Evolutionary conservation across 2,797 vertebrate species (phyloP), one percentile per base, ranked within the genome.

Genomic region (Crax fasciolata): DNA sequence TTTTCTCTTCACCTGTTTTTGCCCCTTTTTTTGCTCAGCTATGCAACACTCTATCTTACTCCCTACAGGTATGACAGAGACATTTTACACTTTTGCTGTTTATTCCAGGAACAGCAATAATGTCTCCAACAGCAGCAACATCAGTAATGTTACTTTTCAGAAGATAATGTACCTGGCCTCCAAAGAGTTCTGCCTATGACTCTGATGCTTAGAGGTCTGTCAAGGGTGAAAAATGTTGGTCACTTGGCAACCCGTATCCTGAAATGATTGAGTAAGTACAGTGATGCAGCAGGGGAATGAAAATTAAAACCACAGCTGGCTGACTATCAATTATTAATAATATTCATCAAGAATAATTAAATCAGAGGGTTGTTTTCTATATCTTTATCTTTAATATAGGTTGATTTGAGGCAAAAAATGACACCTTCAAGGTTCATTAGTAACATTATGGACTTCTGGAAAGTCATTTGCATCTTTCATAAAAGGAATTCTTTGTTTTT

Each of bases 281-380:
- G 27, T 59, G 57, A 63, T 51, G 38, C 70, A 81, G 41, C 43
- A 88, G 23, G 39, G 38, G 48, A 66, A 68, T 52, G 43, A 27
- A 93, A 91, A 55, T n/a, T 44, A 81, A 65, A 75, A 38, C 23
- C 66, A 74, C 80, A 80, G 10, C 41, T 79, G 48, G 27, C 66
- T 41, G 38, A 15, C 59, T 90, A 62, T 68, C n/a, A 96, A 93
- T 96, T 93, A 94, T 96, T 92, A 85, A 93, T 79, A 15, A 17
- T 73, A 86, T 57, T 91, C 79, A 91, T 89, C 57, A 92, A 89
- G 16, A 95, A 41, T 28, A 41, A 41, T 41, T 41, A 41, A 41
- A 28, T 41, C 11, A 61, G 35, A 27, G 27, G 12, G 5, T 25
- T 49, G 4, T 51, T 25, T 21, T 27, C 6, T 38, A 51, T 11